Percentiles rank a stretch among this genome's conserved stretches.
Evolutionary conservation across 2,797 vertebrate genomes (phyloP).

Genomic region (Rhyacichthys aspro): DNA sequence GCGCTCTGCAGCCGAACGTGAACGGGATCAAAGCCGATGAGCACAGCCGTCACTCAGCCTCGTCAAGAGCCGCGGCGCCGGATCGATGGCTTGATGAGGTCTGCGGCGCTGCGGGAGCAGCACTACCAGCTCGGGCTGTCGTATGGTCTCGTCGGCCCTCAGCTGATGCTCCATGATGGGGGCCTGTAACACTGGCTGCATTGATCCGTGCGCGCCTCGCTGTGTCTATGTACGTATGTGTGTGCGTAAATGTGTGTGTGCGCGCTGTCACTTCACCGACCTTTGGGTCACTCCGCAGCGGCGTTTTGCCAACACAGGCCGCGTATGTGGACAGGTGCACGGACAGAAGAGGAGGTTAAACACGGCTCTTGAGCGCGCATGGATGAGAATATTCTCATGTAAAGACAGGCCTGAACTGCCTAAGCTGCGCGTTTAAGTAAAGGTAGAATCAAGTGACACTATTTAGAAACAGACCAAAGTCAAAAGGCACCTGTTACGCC

Average conservation of each 20-base stretch:
- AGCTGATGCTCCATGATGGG: constrained; percentile 76
- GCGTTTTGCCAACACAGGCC: constrained; percentile 49
- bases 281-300: constrained; percentile 57
- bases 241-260: constrained; percentile 23
- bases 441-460: too few relatives aligned
- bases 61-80: constrained; percentile 85
- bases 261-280: constrained; percentile 74
- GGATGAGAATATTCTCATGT: too few relatives aligned
- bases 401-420: too few relatives aligned
- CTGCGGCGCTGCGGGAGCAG: constrained; percentile 80
- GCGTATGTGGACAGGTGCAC: constrained; percentile 29
- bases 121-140: constrained; percentile 80
- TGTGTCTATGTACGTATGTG: constrained; percentile 60
- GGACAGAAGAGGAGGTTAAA: neutral
- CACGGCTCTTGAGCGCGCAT: neutral
- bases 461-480: neutral
- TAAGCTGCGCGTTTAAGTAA: too few relatives aligned
- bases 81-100: constrained; percentile 90
- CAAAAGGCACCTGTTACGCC: neutral
- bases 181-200: constrained; percentile 70
- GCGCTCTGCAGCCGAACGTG: neutral
- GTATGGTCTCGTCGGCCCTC: constrained; percentile 72
- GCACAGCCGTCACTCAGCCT: constrained; percentile 83
- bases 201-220: constrained; percentile 71
- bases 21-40: constrained; percentile 81